Base-by-base conservation (phyloP, 2,113 vertebrate species). In the Uropsilus gracilis region DNA sequence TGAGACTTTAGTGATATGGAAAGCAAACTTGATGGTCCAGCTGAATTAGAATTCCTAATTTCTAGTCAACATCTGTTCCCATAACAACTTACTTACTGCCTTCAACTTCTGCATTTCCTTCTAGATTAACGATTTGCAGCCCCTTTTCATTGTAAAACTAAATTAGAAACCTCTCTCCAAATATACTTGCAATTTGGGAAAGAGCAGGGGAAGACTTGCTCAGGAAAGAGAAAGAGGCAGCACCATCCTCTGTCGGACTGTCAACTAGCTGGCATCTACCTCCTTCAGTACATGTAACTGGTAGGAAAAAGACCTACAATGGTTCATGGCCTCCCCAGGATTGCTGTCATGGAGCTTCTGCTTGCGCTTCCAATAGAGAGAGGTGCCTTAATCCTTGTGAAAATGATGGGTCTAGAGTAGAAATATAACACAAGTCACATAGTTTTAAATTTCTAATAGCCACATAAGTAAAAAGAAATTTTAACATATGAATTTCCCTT, bases 41-140 rank as follows among this genome's bases (percentile, higher is more conserved):
- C 37, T 87, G 61, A 89, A 73, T 83, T 92, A 84, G 83, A 94
- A 91, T n/a, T 94, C 82, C 77, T 86, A 72, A 77, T 83, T 96
- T 83, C 77, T 66, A 61, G 72, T 76, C 16, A 24, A 55, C 30
- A 81, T 84, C 34, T 76, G 42, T 84, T 91, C 86, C 63, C 44
- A 71, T 84, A 78, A 94, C 34, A 92, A 88, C 55, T 81, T 37
- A 88, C 55, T 81, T 37, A 20, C 18, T 91, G 7, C 57, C 42
- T 68, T 92, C n/a, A n/a, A 94, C 11, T 42, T 96, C 53, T 73
- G 87, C 17, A 46, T 87, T 84, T 95, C 57, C 84, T 87, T 96
- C 24, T 84, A 94, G 76, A 93, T 2, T 85, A 13, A 89, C 85
- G 24, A 75, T 14, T 93, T 87, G 72, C 16, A 92, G 63, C 13